Conservation (phyloP, 37 sponge, comb jelly and placozoan genomes). For the Theonella swinhoei region DNA sequence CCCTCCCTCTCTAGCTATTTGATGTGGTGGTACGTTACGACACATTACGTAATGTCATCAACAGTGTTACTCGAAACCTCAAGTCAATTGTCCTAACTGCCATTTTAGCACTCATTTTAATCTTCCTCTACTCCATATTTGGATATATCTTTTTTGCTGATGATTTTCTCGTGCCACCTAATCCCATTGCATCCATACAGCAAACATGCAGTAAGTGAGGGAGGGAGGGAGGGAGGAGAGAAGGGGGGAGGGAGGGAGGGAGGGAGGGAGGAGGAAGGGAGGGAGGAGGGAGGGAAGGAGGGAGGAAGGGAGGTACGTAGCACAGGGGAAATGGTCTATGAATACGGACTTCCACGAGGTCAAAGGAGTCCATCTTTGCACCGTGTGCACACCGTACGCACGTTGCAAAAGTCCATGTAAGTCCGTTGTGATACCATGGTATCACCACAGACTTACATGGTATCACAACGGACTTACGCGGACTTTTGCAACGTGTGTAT, state of each 20-base stretch:
- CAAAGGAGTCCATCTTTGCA: no score
- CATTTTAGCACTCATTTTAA: conserved; percentile 86
- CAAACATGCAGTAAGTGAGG: not conserved
- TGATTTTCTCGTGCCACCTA: conserved; percentile 62
- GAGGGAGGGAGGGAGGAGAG: not conserved
- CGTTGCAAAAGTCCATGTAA: no score
- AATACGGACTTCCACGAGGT: no score
- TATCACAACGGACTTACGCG: no score
- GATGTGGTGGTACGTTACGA: conserved; percentile 91
- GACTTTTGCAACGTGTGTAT: no score
- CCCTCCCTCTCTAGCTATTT: conserved; percentile 92
- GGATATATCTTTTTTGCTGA: conserved; percentile 87
- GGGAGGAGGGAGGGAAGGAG: conserved; percentile 5
- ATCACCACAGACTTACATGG: no score
- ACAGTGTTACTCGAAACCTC: conserved; percentile 86
- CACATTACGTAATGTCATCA: conserved; percentile 91
- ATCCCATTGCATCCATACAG: conserved; percentile 19
- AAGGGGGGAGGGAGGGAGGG: not conserved
- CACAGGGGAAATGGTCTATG: conserved; percentile 7
- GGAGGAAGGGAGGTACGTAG: conserved; percentile 16
- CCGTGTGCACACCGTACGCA: no score
- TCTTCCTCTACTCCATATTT: conserved; percentile 93
- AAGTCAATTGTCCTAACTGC: conserved; percentile 91
- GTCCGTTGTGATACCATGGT: no score
- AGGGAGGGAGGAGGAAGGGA: conserved; percentile 17